Base-by-base conservation (phyloP, 2,888 invertebrate genomes). In the Dermolepida albohirtum region DNA sequence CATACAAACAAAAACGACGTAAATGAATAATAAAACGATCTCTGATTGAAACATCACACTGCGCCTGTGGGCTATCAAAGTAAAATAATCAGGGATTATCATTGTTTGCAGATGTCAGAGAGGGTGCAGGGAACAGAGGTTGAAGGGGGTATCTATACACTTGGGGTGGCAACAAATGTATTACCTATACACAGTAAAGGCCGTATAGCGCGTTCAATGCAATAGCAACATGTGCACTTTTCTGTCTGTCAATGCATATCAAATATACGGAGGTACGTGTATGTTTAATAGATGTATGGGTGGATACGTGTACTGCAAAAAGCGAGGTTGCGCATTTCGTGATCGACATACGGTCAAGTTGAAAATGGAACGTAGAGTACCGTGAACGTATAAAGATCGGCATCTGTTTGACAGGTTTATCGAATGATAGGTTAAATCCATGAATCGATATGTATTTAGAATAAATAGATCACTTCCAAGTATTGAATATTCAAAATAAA, bases 21-120 rank as follows among this genome's bases (percentile, higher is more conserved):
- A 51, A 63, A 63, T 63, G 63, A 63, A 63, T 63, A 63, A 63
- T 63, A 63, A 63, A 63, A 63, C 63, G 50, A 39, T 64, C 52
- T 59, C 76, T 78, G 80, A 80, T 80, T 79, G 79, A 80, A 78
- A 80, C 79, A 78, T 80, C 77, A 78, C 74, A 77, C 77, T 75
- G 78, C 73, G 77, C 76, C 59, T 78, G 78, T 78, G 79, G 79
- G 77, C 79, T 79, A 80, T 80, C 79, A 80, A 79, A 79, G 78
- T 80, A 79, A 80, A 81, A 80, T 81, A 81, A 81, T 81, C 80
- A 77, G 76, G 80, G 81, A 81, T 81, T 81, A 82, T 80, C 80
- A 82, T 82, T 83, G 83, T 82, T 82, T 81, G 82, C 82, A 83
- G 81, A 82, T 82, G 82, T 82, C 82, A 78, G 77, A 22, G 57